Evolutionary conservation across 2,113 vertebrate genomes (phyloP), one percentile per base, ranked within the genome.

Genomic region (Anhinga rufa): DNA sequence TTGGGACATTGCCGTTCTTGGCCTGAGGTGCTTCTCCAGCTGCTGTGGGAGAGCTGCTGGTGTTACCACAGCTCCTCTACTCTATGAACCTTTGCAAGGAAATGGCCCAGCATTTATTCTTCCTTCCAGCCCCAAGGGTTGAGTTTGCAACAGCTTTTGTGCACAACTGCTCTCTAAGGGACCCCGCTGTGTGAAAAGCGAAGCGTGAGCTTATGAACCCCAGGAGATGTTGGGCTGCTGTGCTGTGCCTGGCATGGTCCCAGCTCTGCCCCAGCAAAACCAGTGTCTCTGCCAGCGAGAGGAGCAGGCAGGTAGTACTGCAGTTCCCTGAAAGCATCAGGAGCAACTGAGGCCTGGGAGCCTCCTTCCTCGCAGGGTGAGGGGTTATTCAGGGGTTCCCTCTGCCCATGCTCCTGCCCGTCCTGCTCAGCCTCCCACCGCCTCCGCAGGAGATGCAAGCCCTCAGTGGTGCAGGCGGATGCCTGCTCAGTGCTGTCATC

Each of bases 281-380:
- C 91, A 76, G 66, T n/a, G 19, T 6, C 55, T 26, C 29, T 52
- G 40, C 54, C 69, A 57, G 46, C 3, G 6, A 48, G 76, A 75
- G 52, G 69, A 87, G 86, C 58, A 29, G 65, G 25, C 25, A 24
- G 65, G 17, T 44, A 55, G 21, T 32, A 4, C 54, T 60, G 58
- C 16, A 13, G 3, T 26, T 42, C 49, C 34, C 6, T 0, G 1
- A 38, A 57, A 48, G 36, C 32, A 55, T 6, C 22, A 17, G 86
- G 36, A 75, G 42, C 34, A 2, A 31, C 28, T 7, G 1, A 18
- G 29, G 18, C 16, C 4, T 5, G n/a, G 44, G 19, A 42, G 2
- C 9, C 6, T 36, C 52, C 7, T 2, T 32, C 51, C 24, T 31
- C 5, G 0, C 0, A 2, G 70, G 25, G 9, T 19, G 0, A 26